Conservation (phyloP, 1,140 invertebrate species). For the Eufriesea mexicana region DNA sequence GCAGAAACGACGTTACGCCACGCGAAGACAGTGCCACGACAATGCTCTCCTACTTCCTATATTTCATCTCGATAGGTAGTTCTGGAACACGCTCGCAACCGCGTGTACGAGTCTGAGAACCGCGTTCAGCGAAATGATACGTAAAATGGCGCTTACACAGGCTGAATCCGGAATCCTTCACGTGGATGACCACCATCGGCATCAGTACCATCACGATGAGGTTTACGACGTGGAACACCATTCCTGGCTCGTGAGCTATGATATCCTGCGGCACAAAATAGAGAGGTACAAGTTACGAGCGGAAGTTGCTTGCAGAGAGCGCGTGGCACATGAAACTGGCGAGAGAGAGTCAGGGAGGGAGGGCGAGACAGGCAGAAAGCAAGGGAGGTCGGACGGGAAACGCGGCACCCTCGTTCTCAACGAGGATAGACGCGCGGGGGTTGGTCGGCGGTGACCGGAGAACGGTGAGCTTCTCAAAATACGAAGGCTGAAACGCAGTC, state of each 20-base stretch:
- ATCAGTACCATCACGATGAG: slow-evolving; percentile 89
- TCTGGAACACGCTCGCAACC: background rate
- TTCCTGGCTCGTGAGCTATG: slow-evolving; percentile 86
- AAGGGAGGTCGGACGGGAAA: background rate
- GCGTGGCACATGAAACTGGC: slow-evolving; percentile 11
- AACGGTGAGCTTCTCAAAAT: slow-evolving; percentile 46
- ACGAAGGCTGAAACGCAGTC: slow-evolving; percentile 47
- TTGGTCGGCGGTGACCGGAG: background rate
- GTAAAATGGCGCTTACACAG: slow-evolving; percentile 85
- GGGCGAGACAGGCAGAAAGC: background rate
- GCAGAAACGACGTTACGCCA: too few species aligned
- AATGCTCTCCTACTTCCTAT: background rate
- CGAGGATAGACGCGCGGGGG: background rate
- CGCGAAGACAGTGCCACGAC: background rate
- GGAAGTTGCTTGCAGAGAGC: slow-evolving; percentile 43
- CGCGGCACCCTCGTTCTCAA: background rate
- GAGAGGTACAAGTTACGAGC: slow-evolving; percentile 64
- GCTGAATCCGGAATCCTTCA: slow-evolving; percentile 89
- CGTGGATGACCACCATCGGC: slow-evolving; percentile 90
- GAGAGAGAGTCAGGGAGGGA: background rate
- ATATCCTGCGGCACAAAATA: slow-evolving; percentile 86
- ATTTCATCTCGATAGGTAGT: slow-evolving; percentile 31
- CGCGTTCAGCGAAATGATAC: slow-evolving; percentile 57
- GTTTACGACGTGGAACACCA: slow-evolving; percentile 89
- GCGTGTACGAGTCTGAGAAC: slow-evolving; percentile 2